Conservation (phyloP, 1,140 invertebrate genomes). For the Cardiocondyla obscurior region DNA sequence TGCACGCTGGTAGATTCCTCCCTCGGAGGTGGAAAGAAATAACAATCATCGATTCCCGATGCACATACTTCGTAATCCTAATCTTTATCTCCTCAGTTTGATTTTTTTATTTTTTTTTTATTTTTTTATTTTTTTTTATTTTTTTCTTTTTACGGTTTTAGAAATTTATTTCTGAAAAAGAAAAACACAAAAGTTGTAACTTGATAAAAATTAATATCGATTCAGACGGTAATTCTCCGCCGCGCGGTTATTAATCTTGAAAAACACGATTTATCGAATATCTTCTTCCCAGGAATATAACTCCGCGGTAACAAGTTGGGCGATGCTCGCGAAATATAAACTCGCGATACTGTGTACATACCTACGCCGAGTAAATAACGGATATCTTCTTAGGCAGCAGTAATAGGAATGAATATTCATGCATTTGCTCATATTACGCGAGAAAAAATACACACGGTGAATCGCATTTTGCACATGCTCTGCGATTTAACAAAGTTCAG, state of each 20-base stretch:
- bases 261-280: slow-evolving; percentile 3
- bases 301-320: background rate
- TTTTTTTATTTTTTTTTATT: background rate
- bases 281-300: background rate
- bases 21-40: background rate
- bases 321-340: slow-evolving; percentile 24
- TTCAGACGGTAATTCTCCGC: background rate
- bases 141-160: background rate
- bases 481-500: background rate
- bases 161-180: background rate
- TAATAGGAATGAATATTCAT: slow-evolving; percentile 44
- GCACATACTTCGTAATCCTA: background rate
- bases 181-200: background rate
- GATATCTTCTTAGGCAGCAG: slow-evolving; percentile 31
- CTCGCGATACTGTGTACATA: slow-evolving; percentile 1
- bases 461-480: slow-evolving; percentile 3
- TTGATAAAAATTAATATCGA: background rate
- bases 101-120: background rate
- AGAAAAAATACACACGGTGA: background rate
- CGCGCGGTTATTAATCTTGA: background rate
- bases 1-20: background rate
- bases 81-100: background rate
- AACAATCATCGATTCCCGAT: background rate
- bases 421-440: background rate
- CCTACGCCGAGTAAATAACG: slow-evolving; percentile 23